phyloP scores from a whole-genome alignment of 2,888 invertebrate species.

The Hydriomena furcata region DNA sequence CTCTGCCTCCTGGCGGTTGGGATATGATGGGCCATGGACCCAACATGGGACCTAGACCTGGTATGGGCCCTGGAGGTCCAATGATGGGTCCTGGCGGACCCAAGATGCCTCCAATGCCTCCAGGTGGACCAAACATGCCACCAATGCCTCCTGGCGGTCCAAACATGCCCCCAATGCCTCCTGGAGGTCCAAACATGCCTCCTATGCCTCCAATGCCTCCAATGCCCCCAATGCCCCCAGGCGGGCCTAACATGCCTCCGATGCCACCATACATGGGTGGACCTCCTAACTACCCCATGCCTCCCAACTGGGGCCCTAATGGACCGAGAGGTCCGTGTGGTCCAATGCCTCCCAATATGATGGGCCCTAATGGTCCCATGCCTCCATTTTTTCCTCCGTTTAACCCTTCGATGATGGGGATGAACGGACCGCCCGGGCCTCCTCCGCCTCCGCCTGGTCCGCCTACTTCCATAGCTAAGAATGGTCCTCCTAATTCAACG shows the following conservation, averaged over 20 bases:
- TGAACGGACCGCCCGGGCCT: conserved; percentile 44
- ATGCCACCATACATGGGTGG: conserved; percentile 54
- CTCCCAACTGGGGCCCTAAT: conserved; percentile 71
- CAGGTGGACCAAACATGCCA: conserved; percentile 9
- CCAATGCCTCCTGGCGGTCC: conserved; percentile 28
- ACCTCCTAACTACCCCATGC: conserved; percentile 69
- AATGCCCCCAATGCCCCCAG: conserved; percentile 48
- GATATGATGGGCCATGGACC: conserved; percentile 35
- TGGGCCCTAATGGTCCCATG: conserved; percentile 57
- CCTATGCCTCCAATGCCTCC: conserved; percentile 7
- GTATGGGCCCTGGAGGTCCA: conserved; percentile 39
- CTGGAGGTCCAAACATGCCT: conserved; percentile 11
- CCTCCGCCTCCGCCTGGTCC: conserved; percentile 50
- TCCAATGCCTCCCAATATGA: conserved; percentile 57
- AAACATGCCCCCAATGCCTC: conserved; percentile 32
- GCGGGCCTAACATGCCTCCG: conserved; percentile 50
- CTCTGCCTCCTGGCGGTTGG: conserved; percentile 43
- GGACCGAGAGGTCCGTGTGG: conserved; percentile 57
- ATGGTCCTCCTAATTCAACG: conserved; percentile 43
- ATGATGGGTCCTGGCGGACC: conserved; percentile 41
- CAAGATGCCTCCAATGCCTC: conserved; percentile 13
- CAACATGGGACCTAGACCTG: conserved; percentile 39
- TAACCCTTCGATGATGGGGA: conserved; percentile 47
- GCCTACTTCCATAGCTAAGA: conserved; percentile 57
- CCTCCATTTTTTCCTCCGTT: conserved; percentile 57